A percentile compares a stretch with the other conserved stretches of the same genome.
These are phyloP conservation scores for Adrianichthys oophorus DNA, from an alignment of 2,797 vertebrate species.

Conservation along the genomic window DNA sequence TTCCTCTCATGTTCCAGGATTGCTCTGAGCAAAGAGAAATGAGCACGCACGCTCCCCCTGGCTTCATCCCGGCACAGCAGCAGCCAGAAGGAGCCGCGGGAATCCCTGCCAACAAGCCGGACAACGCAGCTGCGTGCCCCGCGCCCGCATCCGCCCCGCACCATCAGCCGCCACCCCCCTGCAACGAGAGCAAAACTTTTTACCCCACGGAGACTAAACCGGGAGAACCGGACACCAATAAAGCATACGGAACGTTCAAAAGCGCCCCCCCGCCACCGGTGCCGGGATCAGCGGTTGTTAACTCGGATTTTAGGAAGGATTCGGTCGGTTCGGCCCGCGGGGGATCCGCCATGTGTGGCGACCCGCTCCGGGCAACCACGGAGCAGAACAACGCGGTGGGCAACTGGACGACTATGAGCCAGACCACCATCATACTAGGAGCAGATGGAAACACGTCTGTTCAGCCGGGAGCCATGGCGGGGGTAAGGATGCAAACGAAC, in stretches of 20 bases:
- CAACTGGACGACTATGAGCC: constrained; percentile 90
- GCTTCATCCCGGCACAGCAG: constrained; percentile 61
- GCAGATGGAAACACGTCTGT: constrained; percentile 93
- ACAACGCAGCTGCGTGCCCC: constrained; percentile 65
- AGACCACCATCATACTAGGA: constrained; percentile 93
- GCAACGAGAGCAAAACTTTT: constrained; percentile 81
- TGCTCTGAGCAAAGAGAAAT: constrained; percentile 83
- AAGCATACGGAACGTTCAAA: constrained; percentile 88
- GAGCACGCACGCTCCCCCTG: constrained; percentile 80
- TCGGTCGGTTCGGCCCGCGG: constrained; percentile 69
- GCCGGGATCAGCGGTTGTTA: constrained; percentile 62
- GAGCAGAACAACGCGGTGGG: constrained; percentile 86
- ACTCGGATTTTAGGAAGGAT: constrained; percentile 75
- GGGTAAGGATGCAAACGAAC: constrained; percentile 79
- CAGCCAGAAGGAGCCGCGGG: constrained; percentile 74
- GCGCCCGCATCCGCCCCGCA: constrained; percentile 33
- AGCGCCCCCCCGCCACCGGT: constrained; percentile 69
- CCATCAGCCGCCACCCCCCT: constrained; percentile 55
- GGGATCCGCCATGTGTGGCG: constrained; percentile 69
- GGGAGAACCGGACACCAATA: constrained; percentile 79
- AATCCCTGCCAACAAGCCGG: constrained; percentile 75
- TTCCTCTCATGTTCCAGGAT: constrained; percentile 81
- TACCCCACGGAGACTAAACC: constrained; percentile 76
- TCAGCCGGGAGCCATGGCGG: constrained; percentile 78
- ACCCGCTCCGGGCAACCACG: constrained; percentile 77